Evolutionary conservation across 2,113 vertebrate species (phyloP).

Genomic region (Laticauda colubrina): DNA sequence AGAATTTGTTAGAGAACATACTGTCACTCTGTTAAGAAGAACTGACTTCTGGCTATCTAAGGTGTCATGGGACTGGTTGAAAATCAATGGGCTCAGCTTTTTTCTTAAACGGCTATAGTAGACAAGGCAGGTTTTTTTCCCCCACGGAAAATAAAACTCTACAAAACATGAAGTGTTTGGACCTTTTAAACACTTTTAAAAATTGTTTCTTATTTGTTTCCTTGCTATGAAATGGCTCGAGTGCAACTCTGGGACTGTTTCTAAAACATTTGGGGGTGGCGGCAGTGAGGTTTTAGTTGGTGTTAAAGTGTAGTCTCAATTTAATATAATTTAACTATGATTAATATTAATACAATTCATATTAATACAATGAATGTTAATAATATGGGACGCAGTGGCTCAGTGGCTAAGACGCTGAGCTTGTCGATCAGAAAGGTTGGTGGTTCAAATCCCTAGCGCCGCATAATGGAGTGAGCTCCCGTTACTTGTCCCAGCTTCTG

Average conservation of each 20-base stretch:
- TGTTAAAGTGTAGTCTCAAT: neutral
- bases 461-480: too few relatives aligned
- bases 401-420: too few relatives aligned
- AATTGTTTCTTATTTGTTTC: neutral
- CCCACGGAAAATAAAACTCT: too few relatives aligned
- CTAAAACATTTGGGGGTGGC: neutral
- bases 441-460: too few relatives aligned
- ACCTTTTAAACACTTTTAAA: neutral
- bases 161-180: neutral
- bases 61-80: neutral
- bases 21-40: neutral
- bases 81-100: neutral
- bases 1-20: neutral
- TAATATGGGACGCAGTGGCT: too few relatives aligned
- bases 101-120: neutral
- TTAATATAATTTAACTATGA: neutral
- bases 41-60: neutral
- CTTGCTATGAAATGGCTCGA: neutral
- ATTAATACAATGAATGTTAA: too few relatives aligned
- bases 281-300: neutral
- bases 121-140: neutral
- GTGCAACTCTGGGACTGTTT: neutral
- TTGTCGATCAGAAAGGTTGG: too few relatives aligned
- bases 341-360: neutral
- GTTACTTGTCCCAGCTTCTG: too few relatives aligned